A percentile compares a stretch with the other conserved stretches of the same genome.
Conservation (phyloP, 2,888 invertebrate genomes). For the Hypolimnas misippus region DNA sequence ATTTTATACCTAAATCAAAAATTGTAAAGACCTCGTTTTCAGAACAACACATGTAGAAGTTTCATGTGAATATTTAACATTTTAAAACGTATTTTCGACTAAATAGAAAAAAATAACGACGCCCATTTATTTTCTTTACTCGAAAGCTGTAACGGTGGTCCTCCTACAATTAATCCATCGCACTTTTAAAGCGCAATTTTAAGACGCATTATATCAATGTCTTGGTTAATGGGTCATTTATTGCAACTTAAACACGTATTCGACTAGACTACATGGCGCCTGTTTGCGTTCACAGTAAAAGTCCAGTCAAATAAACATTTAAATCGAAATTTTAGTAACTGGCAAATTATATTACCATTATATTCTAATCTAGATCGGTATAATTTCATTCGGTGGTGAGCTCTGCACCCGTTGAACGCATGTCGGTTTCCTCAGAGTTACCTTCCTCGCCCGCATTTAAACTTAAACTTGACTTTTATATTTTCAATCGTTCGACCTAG, state of each 20-base stretch:
- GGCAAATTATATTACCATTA: not conserved
- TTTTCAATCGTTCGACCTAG: too few species aligned
- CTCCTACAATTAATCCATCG: conserved; percentile 9
- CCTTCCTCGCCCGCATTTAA: too few species aligned
- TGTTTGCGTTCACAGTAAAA: not conserved
- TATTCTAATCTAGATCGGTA: not conserved
- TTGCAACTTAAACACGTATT: conserved; percentile 20
- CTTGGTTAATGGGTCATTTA: conserved; percentile 29
- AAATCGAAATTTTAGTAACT: not conserved
- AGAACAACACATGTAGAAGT: too few species aligned
- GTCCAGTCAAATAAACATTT: not conserved
- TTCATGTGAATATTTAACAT: too few species aligned
- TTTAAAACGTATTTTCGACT: too few species aligned
- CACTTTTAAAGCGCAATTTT: conserved; percentile 27
- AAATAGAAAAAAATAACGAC: conserved; percentile 8
- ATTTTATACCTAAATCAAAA: too few species aligned
- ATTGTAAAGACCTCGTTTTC: too few species aligned
- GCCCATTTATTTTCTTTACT: conserved; percentile 19
- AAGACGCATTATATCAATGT: conserved; percentile 27
- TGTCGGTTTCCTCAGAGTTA: too few species aligned
- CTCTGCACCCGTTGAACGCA: too few species aligned
- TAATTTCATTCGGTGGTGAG: too few species aligned
- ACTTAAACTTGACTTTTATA: too few species aligned
- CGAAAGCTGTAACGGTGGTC: conserved; percentile 14
- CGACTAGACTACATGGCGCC: conserved; percentile 23